Evolutionary conservation across 2,113 vertebrate genomes (phyloP), one percentile per base, ranked within the genome.

Genomic region (Dermatemys mawii): DNA sequence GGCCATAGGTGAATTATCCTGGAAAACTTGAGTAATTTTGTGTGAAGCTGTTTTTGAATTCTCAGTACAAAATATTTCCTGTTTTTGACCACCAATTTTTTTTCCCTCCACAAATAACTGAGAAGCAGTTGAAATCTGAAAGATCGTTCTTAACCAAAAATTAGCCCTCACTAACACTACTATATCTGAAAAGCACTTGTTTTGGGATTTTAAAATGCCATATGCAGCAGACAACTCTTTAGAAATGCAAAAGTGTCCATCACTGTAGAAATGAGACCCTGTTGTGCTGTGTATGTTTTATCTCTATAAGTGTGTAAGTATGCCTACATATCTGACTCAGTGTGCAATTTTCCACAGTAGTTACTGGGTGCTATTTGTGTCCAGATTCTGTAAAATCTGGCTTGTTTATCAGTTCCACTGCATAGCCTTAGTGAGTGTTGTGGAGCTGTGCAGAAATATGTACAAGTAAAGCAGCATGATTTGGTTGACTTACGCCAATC

Each of bases 381-480:
- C 0, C 88, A 81, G 32, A 6, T 3, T 75, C 29, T 49, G 26
- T 7, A 81, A 83, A 78, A 17, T 4, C 1, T 55, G 67, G 41
- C 27, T 4, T 53, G 14, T 41, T 19, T 63, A 83, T 3, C 26
- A 81, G 51, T 91, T 83, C 7, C 22, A 19, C 48, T 22, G 13
- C 10, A 10, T 14, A 5, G 10, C n/a, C 21, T 53, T 84, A 44
- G 41, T 67, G 5, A 10, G 44, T 46, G 7, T 35, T 13, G 1
- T 4, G 5, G 70, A 35, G 22, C 38, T 73, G 2, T 27, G 17
- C 90, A 51, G 50, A 55, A 75, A 87, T 44, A 13, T 1, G 27
- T 8, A 10, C 8, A 51, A 2, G 0, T n/a, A 21, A 83, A 86
- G 57, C 1, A 1, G 4, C 1, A 5, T 35, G 50, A 1, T 3